These are phyloP conservation scores for Pseudobourletiella spinata DNA, from an alignment of 1,140 invertebrate species.

Conservation along the genomic window DNA sequence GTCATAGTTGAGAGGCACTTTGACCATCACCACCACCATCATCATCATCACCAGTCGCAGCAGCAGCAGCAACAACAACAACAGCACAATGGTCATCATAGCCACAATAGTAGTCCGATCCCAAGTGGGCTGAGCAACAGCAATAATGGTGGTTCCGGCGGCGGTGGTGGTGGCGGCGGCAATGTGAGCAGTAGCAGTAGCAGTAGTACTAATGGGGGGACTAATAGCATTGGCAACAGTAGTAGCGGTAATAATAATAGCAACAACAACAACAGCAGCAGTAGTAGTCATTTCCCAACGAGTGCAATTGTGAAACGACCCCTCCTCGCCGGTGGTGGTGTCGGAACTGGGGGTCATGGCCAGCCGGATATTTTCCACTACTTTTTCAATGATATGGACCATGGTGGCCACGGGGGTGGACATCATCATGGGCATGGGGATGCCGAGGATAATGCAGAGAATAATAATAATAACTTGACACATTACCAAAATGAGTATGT, in stretches of 20 bases:
- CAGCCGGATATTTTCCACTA: conserved; percentile 1
- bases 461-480: conserved; percentile 9
- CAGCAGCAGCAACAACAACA: background rate
- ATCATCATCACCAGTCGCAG: background rate
- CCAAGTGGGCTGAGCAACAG: background rate
- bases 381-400: background rate
- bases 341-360: too few relatives aligned
- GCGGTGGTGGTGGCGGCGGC: too few relatives aligned
- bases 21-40: conserved; percentile 5
- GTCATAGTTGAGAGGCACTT: conserved; percentile 17
- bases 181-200: too few relatives aligned
- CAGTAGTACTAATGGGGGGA: too few relatives aligned
- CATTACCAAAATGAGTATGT: conserved; percentile 10
- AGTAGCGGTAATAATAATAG: too few relatives aligned
- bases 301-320: background rate
- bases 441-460: background rate
- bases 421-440: background rate
- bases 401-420: background rate
- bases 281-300: background rate
- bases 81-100: conserved; percentile 5
- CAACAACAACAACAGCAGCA: background rate
- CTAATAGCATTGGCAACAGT: too few relatives aligned
- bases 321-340: too few relatives aligned
- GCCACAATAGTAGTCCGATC: background rate
- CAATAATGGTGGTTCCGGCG: background rate